These are phyloP conservation scores for Palythoa heliodiscus DNA, from an alignment of 92 coral and sea anemone genomes.

Conservation along the genomic window DNA sequence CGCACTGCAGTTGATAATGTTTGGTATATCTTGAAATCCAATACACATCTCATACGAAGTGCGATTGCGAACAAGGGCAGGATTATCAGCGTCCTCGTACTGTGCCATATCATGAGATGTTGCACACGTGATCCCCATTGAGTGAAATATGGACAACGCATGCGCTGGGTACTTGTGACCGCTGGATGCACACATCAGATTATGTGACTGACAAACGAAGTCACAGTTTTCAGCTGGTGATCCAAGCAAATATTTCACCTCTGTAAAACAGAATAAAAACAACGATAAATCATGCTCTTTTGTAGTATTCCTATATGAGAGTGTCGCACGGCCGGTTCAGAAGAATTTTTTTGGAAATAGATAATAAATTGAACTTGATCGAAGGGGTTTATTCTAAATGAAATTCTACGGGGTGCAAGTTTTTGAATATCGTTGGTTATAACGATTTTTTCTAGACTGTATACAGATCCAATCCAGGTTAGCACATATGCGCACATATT, in stretches of 20 bases:
- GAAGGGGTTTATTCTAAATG: too few species aligned
- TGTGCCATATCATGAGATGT: not conserved
- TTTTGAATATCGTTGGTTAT: too few species aligned
- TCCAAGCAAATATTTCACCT: not conserved
- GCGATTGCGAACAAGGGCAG: not conserved
- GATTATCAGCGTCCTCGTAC: not conserved
- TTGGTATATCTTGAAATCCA: not conserved
- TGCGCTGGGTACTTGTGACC: not conserved
- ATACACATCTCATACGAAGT: not conserved
- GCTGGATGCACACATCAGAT: constrained; percentile 1
- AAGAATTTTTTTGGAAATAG: too few species aligned
- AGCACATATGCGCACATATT: too few species aligned
- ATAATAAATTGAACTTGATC: too few species aligned
- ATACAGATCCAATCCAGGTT: too few species aligned
- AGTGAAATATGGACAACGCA: not conserved
- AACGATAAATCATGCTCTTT: too few species aligned
- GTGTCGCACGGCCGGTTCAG: too few species aligned
- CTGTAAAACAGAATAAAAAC: constrained; percentile 2
- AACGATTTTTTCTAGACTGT: too few species aligned
- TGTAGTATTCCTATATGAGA: too few species aligned
- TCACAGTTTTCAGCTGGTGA: not conserved
- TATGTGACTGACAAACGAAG: not conserved
- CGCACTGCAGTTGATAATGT: not conserved
- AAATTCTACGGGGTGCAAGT: too few species aligned
- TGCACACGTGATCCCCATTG: not conserved